A percentile compares a stretch with the other conserved stretches of the same genome.
Evolutionary conservation across 2,113 vertebrate genomes (phyloP).

Genomic region (Leucoraja erinaceus): DNA sequence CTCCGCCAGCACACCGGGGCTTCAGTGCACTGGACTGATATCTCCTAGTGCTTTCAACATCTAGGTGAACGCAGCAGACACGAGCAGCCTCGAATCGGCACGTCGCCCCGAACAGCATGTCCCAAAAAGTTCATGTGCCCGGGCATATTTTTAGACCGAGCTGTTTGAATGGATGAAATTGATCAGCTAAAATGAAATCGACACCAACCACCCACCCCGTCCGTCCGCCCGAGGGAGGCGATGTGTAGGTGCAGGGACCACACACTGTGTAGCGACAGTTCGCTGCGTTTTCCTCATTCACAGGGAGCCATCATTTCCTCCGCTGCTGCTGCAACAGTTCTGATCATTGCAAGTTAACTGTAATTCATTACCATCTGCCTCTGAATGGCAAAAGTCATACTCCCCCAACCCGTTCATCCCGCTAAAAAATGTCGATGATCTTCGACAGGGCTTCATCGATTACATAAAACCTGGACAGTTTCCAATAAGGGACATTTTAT

Average conservation of each 20-base stretch:
- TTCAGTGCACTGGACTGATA: slow-evolving; percentile 21
- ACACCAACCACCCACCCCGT: no score
- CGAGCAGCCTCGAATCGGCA: not conserved
- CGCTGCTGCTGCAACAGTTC: not conserved
- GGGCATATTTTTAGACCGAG: not conserved
- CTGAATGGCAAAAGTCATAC: not conserved
- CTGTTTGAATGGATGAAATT: not conserved
- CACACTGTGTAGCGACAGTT: not conserved
- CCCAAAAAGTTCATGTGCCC: not conserved
- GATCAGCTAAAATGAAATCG: not conserved
- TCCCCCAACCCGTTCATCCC: not conserved
- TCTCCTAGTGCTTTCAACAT: not conserved
- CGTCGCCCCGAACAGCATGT: not conserved
- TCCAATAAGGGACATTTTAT: slow-evolving; percentile 18
- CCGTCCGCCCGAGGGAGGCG: not conserved
- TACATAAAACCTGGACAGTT: not conserved
- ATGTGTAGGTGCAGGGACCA: not conserved
- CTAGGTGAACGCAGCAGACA: not conserved
- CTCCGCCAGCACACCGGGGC: not conserved
- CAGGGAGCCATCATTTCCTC: not conserved
- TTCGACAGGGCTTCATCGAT: not conserved
- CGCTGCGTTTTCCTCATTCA: not conserved
- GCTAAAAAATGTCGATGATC: not conserved
- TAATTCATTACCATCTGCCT: not conserved
- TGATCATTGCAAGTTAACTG: not conserved